phyloP scores from a whole-genome alignment of 2,113 vertebrate species.

The Campylomormyrus numenius region DNA sequence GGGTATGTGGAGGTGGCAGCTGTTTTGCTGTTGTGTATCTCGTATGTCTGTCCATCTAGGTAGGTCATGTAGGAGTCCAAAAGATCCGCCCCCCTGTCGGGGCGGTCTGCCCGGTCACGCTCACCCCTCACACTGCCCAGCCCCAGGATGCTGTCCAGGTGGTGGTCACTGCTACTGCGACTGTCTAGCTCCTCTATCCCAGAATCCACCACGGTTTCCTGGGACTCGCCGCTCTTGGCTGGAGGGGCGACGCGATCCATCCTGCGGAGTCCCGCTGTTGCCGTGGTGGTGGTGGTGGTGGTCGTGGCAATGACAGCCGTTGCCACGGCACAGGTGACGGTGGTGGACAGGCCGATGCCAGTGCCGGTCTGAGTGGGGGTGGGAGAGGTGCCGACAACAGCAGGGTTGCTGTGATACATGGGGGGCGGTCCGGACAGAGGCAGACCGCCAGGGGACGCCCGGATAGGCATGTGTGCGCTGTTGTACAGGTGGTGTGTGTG shows the following conservation, averaged over 20 bases:
- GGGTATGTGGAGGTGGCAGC: constrained; percentile 58
- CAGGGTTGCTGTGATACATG: constrained; percentile 46
- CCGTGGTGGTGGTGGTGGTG: constrained; percentile 33
- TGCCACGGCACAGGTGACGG: constrained; percentile 40
- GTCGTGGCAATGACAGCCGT: constrained; percentile 39
- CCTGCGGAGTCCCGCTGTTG: constrained; percentile 33
- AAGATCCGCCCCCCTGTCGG: constrained; percentile 59
- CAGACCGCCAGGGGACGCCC: constrained; percentile 59
- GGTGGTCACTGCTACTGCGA: constrained; percentile 86
- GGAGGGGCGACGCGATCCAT: constrained; percentile 48
- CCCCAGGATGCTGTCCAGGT: constrained; percentile 77
- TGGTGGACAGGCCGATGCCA: constrained; percentile 42
- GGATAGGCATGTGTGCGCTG: constrained; percentile 47
- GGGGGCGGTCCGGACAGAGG: constrained; percentile 45
- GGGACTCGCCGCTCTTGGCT: constrained; percentile 63
- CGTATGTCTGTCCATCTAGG: constrained; percentile 80
- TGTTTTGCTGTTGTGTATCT: constrained; percentile 64
- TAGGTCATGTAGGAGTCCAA: constrained; percentile 88
- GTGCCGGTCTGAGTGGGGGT: constrained; percentile 36
- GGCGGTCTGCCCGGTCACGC: constrained; percentile 40
- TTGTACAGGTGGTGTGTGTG: constrained; percentile 63
- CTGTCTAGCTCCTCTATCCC: constrained; percentile 89
- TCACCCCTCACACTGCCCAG: constrained; percentile 40
- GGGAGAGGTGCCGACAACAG: constrained; percentile 37
- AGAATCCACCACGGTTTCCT: constrained; percentile 79